phyloP scores from a whole-genome alignment of 2,797 vertebrate genomes.

The Eidolon dupreanum region DNA sequence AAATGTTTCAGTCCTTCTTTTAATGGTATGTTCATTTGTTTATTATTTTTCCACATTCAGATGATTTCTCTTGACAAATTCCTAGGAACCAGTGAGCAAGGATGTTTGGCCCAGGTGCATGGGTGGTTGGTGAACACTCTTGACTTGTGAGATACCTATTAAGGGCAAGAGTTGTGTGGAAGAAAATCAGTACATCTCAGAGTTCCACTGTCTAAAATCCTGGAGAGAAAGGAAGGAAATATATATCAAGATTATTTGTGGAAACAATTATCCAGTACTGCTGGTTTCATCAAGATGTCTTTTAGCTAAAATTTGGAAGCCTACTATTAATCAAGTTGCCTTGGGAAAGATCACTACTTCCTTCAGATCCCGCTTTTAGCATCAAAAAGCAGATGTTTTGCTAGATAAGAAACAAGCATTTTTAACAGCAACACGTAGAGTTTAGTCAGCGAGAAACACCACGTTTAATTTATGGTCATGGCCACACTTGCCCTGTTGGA shows the following conservation, averaged over 20 bases:
- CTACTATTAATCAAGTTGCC: constrained; percentile 76
- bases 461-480: constrained; percentile 68
- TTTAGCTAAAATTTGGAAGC: constrained; percentile 69
- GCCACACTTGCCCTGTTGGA: constrained; percentile 40
- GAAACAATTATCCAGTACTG: constrained; percentile 75
- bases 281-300: constrained; percentile 73
- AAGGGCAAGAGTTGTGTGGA: not conserved
- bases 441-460: constrained; percentile 71
- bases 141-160: not conserved
- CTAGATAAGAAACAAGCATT: constrained; percentile 73
- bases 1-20: not conserved
- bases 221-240: constrained; percentile 52
- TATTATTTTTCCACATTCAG: not conserved
- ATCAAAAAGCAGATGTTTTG: constrained; percentile 78
- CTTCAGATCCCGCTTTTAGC: constrained; percentile 71
- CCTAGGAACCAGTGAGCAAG: not conserved
- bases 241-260: constrained; percentile 62
- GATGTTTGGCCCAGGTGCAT: not conserved
- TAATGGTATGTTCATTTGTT: not conserved
- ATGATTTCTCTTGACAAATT: not conserved
- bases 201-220: not conserved
- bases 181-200: not conserved
- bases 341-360: constrained; percentile 75
- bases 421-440: constrained; percentile 45
- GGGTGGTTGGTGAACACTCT: not conserved